Conservation (phyloP, 2,888 invertebrate species). For the Hylaea fasciaria region DNA sequence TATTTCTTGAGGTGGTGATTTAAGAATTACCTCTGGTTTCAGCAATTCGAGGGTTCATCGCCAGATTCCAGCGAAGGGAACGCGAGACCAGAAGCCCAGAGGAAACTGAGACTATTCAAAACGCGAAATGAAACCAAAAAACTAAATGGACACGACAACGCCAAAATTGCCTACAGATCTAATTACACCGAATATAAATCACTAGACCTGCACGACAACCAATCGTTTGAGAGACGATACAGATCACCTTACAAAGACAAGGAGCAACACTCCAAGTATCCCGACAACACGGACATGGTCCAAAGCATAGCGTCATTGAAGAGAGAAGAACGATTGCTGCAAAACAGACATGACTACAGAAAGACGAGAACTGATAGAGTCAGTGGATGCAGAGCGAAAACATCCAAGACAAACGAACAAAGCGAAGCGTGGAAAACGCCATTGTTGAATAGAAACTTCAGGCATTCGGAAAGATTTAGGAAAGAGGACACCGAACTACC, state of each 20-base stretch:
- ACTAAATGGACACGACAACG: slow-evolving; percentile 67
- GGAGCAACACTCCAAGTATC: slow-evolving; percentile 75
- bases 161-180: slow-evolving; percentile 64
- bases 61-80: slow-evolving; percentile 85
- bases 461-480: slow-evolving; percentile 80
- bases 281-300: slow-evolving; percentile 74
- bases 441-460: slow-evolving; percentile 75
- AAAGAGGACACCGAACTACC: slow-evolving; percentile 71
- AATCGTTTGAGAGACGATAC: slow-evolving; percentile 74
- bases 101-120: slow-evolving; percentile 89
- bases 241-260: slow-evolving; percentile 77
- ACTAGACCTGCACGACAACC: slow-evolving; percentile 67
- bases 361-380: slow-evolving; percentile 79
- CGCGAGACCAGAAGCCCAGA: slow-evolving; percentile 77
- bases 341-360: slow-evolving; percentile 79
- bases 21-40: slow-evolving; percentile 32
- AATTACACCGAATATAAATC: slow-evolving; percentile 73
- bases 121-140: slow-evolving; percentile 90
- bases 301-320: slow-evolving; percentile 73
- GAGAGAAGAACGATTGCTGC: slow-evolving; percentile 79
- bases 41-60: slow-evolving; percentile 83
- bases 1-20: background rate
- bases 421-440: slow-evolving; percentile 80
- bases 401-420: slow-evolving; percentile 73
- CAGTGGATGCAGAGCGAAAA: slow-evolving; percentile 79